Conservation (phyloP, 2,797 vertebrate species). For the Lemur catta region DNA sequence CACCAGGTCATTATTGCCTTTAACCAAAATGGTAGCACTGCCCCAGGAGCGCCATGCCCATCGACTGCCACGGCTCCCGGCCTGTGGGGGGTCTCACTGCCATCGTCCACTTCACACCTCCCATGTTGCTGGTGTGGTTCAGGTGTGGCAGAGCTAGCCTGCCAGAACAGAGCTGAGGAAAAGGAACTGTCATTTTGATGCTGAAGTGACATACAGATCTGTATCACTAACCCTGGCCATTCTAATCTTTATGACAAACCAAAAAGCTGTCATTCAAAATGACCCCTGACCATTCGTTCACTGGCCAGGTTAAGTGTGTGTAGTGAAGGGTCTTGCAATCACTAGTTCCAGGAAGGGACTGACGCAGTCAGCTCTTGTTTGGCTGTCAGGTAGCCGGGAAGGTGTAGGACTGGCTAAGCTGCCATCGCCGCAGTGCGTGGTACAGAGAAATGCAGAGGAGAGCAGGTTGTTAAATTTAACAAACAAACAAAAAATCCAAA, state of each 20-base stretch:
- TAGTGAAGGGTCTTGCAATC: neutral
- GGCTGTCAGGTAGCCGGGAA: neutral
- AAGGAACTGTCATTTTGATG: neutral
- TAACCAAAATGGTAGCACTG: neutral
- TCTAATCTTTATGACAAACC: neutral
- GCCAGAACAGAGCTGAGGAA: neutral
- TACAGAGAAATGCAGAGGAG: neutral
- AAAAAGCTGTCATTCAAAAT: slow-evolving; percentile 13
- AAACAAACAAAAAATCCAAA: neutral
- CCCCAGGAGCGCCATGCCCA: neutral
- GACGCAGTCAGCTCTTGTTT: neutral
- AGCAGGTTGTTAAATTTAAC: neutral
- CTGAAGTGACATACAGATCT: neutral
- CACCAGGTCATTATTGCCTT: neutral
- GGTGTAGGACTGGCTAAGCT: neutral
- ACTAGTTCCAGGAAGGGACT: neutral
- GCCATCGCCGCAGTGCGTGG: neutral
- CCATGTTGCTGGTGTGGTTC: neutral
- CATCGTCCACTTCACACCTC: too few species aligned
- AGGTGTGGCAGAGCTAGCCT: neutral
- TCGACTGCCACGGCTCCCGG: rapidly evolving
- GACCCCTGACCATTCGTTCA: neutral
- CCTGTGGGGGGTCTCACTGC: neutral
- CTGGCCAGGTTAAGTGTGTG: neutral
- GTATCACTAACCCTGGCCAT: neutral